These are phyloP conservation scores for Drosophila subquinaria DNA, from an alignment of 2,888 invertebrate species.

Conservation along the genomic window DNA sequence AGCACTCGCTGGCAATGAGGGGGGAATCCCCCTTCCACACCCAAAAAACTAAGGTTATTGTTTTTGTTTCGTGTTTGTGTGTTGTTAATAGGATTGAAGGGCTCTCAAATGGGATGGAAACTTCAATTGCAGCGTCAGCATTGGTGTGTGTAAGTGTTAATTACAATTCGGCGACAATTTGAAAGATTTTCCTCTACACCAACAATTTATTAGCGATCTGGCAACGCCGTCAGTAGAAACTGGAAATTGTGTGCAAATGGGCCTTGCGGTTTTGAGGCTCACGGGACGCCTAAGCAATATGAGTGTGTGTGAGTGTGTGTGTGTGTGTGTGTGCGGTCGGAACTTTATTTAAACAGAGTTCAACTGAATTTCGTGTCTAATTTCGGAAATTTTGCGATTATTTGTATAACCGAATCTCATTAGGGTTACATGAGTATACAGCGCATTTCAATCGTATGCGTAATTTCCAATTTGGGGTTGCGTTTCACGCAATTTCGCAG, in stretches of 20 bases:
- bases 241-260: constrained; percentile 33
- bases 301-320: too few relatives aligned
- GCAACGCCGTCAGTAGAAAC: neutral
- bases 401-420: constrained; percentile 48
- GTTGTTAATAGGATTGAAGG: constrained; percentile 37
- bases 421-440: constrained; percentile 21
- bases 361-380: constrained; percentile 31
- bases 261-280: constrained; percentile 32
- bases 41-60: constrained; percentile 31
- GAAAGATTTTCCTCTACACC: constrained; percentile 55
- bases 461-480: constrained; percentile 32
- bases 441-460: constrained; percentile 6
- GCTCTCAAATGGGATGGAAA: neutral
- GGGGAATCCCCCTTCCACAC: neutral
- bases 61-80: constrained; percentile 41
- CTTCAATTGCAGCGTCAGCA: constrained; percentile 25
- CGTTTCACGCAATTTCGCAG: neutral
- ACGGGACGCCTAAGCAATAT: neutral
- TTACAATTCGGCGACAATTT: constrained; percentile 70
- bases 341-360: constrained; percentile 31
- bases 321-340: neutral
- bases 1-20: constrained; percentile 36
- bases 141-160: constrained; percentile 67
- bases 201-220: constrained; percentile 60
- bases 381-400: constrained; percentile 26